Evolutionary conservation across 2,113 vertebrate genomes (phyloP).

Genomic region (Monarcha castaneiventris): DNA sequence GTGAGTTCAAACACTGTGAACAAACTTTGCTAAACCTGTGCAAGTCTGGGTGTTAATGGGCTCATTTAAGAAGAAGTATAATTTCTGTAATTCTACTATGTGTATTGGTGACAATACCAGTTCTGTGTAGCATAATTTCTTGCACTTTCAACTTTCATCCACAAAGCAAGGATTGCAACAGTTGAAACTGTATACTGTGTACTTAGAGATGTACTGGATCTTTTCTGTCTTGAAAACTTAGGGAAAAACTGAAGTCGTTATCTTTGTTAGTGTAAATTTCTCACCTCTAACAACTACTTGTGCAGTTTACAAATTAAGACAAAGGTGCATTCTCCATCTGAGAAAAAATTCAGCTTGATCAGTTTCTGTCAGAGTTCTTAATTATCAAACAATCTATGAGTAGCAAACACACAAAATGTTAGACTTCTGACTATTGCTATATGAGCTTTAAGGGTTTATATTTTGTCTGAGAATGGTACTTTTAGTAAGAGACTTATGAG

Average conservation of each 20-base stretch:
- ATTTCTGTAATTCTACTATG: neutral
- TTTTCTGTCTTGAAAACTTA: neutral
- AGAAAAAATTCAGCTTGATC: neutral
- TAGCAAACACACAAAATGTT: neutral
- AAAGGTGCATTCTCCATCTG: neutral
- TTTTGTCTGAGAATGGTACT: neutral
- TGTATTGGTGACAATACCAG: neutral
- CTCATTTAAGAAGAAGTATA: neutral
- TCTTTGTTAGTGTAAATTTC: neutral
- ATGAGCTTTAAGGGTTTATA: neutral
- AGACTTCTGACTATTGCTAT: neutral
- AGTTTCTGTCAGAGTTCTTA: neutral
- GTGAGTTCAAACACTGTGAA: slow-evolving; percentile 66
- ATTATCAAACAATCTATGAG: neutral
- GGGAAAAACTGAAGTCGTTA: neutral
- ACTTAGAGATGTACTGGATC: neutral
- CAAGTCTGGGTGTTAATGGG: neutral
- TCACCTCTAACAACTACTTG: neutral
- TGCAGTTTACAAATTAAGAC: neutral
- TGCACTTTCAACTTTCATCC: neutral
- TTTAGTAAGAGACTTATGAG: neutral
- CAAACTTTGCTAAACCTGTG: neutral
- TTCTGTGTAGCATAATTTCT: neutral
- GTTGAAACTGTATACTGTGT: neutral
- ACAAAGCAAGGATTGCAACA: neutral